These are phyloP conservation scores for Dufourea novaeangliae DNA, from an alignment of 1,140 invertebrate species.

Conservation along the genomic window DNA sequence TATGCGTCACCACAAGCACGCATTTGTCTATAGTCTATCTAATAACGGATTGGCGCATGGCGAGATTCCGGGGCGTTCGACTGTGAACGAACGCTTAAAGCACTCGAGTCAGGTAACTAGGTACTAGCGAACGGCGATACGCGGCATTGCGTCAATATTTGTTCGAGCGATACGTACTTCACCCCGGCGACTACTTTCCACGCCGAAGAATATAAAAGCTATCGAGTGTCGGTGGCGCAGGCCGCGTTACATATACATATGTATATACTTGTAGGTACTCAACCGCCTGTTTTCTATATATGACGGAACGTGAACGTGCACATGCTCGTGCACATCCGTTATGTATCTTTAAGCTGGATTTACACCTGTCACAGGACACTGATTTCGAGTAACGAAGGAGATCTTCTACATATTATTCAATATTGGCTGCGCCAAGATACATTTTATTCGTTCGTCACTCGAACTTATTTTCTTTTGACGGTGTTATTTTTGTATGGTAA, in stretches of 20 bases:
- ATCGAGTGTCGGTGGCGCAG: conserved; percentile 23
- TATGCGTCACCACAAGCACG: no score
- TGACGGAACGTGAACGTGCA: background rate
- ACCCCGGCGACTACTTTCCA: background rate
- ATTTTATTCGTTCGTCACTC: no score
- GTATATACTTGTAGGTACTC: no score
- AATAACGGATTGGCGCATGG: background rate
- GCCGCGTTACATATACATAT: no score
- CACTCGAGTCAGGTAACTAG: background rate
- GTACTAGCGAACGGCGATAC: conserved; percentile 25
- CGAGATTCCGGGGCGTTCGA: conserved; percentile 1
- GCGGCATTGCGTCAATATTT: conserved; percentile 67
- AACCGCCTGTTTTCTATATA: background rate
- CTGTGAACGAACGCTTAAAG: conserved; percentile 26
- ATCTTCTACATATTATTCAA: no score
- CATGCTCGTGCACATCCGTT: background rate
- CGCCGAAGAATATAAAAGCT: conserved; percentile 31
- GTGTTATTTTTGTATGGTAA: no score
- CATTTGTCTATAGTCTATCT: no score
- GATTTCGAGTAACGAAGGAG: no score
- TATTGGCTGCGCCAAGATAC: no score
- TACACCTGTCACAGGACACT: background rate
- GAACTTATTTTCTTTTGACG: no score
- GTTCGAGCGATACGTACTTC: conserved; percentile 24
- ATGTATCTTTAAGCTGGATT: background rate